These are phyloP conservation scores for Paracentrotus lividus DNA, from an alignment of 53 echinoderm and acorn worm species.

Conservation along the genomic window DNA sequence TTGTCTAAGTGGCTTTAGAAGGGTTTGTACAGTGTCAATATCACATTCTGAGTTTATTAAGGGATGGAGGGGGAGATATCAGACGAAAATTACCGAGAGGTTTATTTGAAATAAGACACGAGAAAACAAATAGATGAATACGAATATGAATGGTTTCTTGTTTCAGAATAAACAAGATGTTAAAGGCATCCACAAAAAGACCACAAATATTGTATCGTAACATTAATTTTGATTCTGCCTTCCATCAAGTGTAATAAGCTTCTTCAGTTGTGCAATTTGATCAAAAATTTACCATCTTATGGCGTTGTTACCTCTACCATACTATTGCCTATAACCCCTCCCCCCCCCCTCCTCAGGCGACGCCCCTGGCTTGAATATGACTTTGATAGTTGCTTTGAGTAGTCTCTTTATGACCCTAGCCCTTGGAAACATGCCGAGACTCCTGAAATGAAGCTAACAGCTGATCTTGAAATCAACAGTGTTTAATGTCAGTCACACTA, in stretches of 20 bases:
- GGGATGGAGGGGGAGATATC: background rate
- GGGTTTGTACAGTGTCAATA: background rate
- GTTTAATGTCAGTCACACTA: too few species aligned
- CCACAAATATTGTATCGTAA: too few species aligned
- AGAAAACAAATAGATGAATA: too few species aligned
- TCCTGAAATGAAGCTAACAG: slow-evolving; percentile 19
- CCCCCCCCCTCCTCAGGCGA: background rate
- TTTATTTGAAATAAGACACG: background rate
- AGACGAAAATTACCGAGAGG: background rate
- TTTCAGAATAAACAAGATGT: too few species aligned
- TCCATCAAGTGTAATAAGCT: too few species aligned
- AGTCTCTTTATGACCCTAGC: slow-evolving; percentile 16
- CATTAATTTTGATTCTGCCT: too few species aligned
- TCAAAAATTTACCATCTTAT: too few species aligned
- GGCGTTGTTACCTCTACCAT: too few species aligned
- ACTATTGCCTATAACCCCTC: too few species aligned
- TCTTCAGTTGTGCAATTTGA: too few species aligned
- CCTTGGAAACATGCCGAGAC: background rate
- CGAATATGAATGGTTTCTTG: too few species aligned
- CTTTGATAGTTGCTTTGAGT: background rate
- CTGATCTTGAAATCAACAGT: background rate
- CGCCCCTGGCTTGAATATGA: background rate
- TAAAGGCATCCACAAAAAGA: too few species aligned
- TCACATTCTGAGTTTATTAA: background rate
- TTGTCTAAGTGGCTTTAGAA: slow-evolving; percentile 20